Evolutionary conservation across 2,888 invertebrate genomes (phyloP).

Genomic region (Dyspetes luteomarginatus): DNA sequence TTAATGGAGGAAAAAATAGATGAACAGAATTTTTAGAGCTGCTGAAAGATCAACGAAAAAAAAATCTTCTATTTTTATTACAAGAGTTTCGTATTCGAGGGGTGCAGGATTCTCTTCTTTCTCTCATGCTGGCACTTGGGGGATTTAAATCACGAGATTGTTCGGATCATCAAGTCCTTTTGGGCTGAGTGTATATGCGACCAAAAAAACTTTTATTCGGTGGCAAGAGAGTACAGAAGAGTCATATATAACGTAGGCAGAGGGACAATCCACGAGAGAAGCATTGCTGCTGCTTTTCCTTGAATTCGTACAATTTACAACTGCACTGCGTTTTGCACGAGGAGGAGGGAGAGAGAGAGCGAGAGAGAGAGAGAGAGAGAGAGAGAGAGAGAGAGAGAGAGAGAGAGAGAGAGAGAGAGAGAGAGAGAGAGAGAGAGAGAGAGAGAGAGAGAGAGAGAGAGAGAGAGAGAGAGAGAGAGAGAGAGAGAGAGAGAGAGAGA

Average conservation of each 20-base stretch:
- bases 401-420: background rate
- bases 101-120: background rate
- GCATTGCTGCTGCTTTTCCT: background rate
- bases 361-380: slow-evolving; percentile 8
- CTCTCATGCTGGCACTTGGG: background rate
- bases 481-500: slow-evolving; percentile 16
- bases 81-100: slow-evolving; percentile 14
- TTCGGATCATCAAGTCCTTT: slow-evolving; percentile 33
- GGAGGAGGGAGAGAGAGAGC: background rate
- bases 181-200: background rate
- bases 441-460: slow-evolving; percentile 12
- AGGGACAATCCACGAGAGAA: background rate
- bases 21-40: background rate
- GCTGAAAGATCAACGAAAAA: background rate
- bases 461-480: slow-evolving; percentile 7
- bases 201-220: slow-evolving; percentile 37
- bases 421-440: slow-evolving; percentile 13
- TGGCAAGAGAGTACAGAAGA: slow-evolving; percentile 1
- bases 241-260: background rate
- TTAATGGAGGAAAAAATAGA: background rate
- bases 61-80: background rate
- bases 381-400: slow-evolving; percentile 18
- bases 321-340: slow-evolving; percentile 10
- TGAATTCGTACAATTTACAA: slow-evolving; percentile 30
- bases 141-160: slow-evolving; percentile 46